Evolutionary conservation across 1,140 invertebrate species (phyloP).

Genomic region (Pentalonia nigronervosa): DNA sequence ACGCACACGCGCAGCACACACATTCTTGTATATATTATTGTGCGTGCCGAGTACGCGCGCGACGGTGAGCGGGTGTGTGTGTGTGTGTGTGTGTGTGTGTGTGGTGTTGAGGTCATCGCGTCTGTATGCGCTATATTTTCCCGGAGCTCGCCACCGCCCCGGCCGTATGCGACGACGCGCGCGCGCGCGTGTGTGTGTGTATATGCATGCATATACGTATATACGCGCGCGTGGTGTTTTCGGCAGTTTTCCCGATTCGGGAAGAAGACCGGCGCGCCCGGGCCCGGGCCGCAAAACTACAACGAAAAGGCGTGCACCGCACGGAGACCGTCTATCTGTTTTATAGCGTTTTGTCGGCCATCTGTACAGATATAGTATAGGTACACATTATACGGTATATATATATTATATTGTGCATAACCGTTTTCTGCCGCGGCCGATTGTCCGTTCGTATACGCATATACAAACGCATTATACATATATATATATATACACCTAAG

Average conservation of each 20-base stretch:
- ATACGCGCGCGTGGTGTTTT: constrained; percentile 20
- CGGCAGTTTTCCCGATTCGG: constrained; percentile 48
- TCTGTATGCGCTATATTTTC: constrained; percentile 5
- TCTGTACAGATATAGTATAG: background rate
- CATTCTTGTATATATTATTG: too few species aligned
- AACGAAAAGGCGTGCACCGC: constrained; percentile 46
- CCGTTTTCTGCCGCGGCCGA: constrained; percentile 52
- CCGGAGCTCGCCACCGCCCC: background rate
- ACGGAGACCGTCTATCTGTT: constrained; percentile 16
- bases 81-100: background rate
- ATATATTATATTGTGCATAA: constrained; percentile 45
- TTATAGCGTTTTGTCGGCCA: constrained; percentile 18
- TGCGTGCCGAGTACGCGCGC: too few species aligned
- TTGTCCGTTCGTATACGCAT: constrained; percentile 23
- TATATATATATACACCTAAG: constrained; percentile 26
- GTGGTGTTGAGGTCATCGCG: constrained; percentile 48
- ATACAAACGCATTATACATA: background rate
- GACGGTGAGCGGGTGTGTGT: too few species aligned
- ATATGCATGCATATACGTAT: too few species aligned
- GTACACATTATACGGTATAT: background rate
- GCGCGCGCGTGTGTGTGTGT: too few species aligned
- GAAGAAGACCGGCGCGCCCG: constrained; percentile 17
- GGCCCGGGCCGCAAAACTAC: constrained; percentile 7
- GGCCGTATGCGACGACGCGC: background rate
- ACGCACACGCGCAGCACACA: too few species aligned